Base-by-base conservation (phyloP, 2,888 invertebrate species). In the Cerceris rybyensis region DNA sequence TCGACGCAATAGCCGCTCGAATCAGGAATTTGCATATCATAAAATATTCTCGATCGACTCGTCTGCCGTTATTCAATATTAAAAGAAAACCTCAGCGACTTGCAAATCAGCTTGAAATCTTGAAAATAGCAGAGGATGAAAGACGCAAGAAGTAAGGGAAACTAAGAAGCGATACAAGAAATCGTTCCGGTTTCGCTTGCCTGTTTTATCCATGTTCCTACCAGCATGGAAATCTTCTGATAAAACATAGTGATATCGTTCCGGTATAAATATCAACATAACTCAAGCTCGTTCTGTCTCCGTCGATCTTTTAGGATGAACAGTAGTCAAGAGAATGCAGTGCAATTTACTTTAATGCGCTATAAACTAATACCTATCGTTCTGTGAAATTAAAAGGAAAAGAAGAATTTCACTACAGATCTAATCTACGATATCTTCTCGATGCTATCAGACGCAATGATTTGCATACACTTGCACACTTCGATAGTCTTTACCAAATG, bases 181-280 rank as follows among this genome's bases (percentile, higher is more conserved):
- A 79, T 86, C 82, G 86, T 86, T 88, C 86, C 87, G 82, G 82
- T 85, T 85, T 83, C 74, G 65, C 76, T 14, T 78, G 67, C 54
- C 49, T 14, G 50, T 8, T 57, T 75, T 54, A 54, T 66, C 55
- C 63, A 50, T 55, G 14, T 52, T 55, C 41, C n/a, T 60, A 39
- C 28, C 41, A 54, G 17, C 59, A 65, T 57, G 73, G 76, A 85
- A 83, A 82, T 77, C 79, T 64, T 64, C 76, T 78, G 80, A 87
- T 85, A 86, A 80, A 78, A 78, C 77, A 70, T 87, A 86, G 88
- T 85, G 82, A 89, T 86, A 87, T 77, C 83, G 78, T 84, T 82
- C 68, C 76, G 78, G 65, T 55, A 57, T 50, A 43, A 50, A 59
- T 43, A 50, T 28, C 28, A 61, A 65, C 54, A 17, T 46, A 50